These are phyloP conservation scores for Caerostris extrusa DNA, from an alignment of 1,140 invertebrate species.

Conservation along the genomic window DNA sequence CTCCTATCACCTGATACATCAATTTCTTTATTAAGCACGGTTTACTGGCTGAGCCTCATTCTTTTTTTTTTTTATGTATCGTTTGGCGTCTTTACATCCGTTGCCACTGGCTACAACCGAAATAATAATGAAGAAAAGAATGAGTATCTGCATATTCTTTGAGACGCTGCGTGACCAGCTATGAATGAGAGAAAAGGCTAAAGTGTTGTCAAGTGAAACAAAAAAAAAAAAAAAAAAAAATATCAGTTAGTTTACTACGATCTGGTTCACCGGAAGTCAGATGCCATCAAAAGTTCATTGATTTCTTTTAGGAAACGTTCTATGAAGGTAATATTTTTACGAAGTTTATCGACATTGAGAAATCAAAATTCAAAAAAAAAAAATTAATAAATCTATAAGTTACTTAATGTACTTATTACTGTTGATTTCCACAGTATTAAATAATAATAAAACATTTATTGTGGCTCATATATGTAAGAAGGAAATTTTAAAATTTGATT, in stretches of 20 bases:
- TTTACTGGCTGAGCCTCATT: not conserved
- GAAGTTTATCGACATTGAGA: not conserved
- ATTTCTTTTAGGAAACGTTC: constrained; percentile 22
- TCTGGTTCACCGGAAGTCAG: constrained; percentile 50
- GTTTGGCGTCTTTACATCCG: constrained; percentile 41
- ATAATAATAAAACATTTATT: too few species aligned
- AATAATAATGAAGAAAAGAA: constrained; percentile 8
- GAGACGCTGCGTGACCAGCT: constrained; percentile 52
- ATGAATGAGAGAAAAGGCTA: constrained; percentile 16
- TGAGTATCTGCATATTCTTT: constrained; percentile 2
- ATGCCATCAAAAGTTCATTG: constrained; percentile 36
- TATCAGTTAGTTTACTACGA: constrained; percentile 33
- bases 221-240: constrained; percentile 45
- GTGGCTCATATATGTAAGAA: too few species aligned
- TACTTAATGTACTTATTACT: too few species aligned
- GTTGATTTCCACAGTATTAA: too few species aligned
- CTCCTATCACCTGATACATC: not conserved
- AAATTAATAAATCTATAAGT: too few species aligned
- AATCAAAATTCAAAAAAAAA: too few species aligned
- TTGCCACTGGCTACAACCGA: constrained; percentile 52
- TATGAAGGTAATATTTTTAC: not conserved
- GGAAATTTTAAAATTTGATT: too few species aligned
- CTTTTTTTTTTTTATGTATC: constrained; percentile 1
- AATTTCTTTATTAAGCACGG: constrained; percentile 49
- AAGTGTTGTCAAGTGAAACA: not conserved